Base-by-base conservation (phyloP, 2,113 vertebrate species). In the Xenopus borealis region DNA sequence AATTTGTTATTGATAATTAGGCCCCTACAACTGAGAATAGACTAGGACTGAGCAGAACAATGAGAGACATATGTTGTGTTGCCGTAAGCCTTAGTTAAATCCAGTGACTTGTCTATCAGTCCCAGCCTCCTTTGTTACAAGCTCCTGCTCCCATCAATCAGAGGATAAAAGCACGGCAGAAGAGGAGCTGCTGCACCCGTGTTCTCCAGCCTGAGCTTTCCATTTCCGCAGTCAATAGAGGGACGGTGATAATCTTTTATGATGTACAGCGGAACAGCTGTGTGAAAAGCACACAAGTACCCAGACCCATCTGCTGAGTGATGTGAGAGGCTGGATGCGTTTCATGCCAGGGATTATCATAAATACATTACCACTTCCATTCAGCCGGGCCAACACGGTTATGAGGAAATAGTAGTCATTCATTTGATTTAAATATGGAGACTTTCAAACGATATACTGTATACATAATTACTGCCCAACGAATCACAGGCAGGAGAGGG, bases 151-250 rank as follows among this genome's bases (percentile, higher is more conserved):
- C 14, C 53, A 55, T 55, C 13, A 55, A 8, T 55, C 17, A 55
- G 16, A 9, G 17, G 16, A 16, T n/a, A 23, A 61, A 61, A 23
- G 19, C 1, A 23, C 12, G 19, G 33, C 64, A 66, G 16, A 27
- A 66, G 17, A 18, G 64, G 44, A 46, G 46, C 17, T 12, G 16
- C 6, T 7, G 66, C 19, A 52, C 30, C 45, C 19, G 20, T 30
- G 62, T 58, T 59, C 18, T 74, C 64, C 64, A 30, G 14, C 13
- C 53, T 12, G 10, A 16, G 59, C 27, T 50, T 69, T 76, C 73
- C 67, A 77, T 64, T 77, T 77, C 74, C 74, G 59, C 58, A 77
- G 67, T 77, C 74, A 77, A 77, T 77, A 77, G 27, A 46, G 67
- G 58, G 33, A 70, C 19, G 62, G 74, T 57, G 67, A 77, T 69